Base-by-base conservation (phyloP, 2,797 vertebrate species). In the Podarcis lilfordi region DNA sequence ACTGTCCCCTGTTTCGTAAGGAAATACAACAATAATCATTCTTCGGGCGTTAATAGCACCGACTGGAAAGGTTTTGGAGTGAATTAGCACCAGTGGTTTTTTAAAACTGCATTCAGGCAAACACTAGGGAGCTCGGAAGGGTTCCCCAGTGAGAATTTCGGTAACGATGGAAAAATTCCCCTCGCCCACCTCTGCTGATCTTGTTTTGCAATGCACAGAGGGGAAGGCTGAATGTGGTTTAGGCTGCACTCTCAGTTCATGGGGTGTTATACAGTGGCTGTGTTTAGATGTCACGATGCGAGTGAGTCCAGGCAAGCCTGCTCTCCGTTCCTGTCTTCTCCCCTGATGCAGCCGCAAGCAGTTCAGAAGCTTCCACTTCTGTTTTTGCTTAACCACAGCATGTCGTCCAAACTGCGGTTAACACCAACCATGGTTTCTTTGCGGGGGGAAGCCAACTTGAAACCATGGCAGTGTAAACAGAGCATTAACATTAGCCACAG, bases 1-100 rank as follows among this genome's bases (percentile, higher is more conserved):
- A 15, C 43, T 91, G 84, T 87, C 87, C 84, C 84, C 86, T 82
- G 6, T 89, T 69, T 8, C 37, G n/a, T 21, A 11, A 9, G 59
- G 9, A 15, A 9, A 25, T 8, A 88, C 32, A 35, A 17, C 11
- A 88, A 40, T 82, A 59, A 50, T 27, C 3, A 61, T 4, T 37
- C 40, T 61, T 71, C 68, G 88, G 77, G 50, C 5, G 11, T 8
- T 21, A 32, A 32, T 55, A 29, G 15, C n/a, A 9, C 45, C 29
- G 4, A 7, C 61, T 23, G 61, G 61, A 64, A 64, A 64, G 61
- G 61, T 21, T 25, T 5, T 13, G 11, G 50, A n/a, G 55, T 43
- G 69, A 29, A 69, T 82, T 27, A 11, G 6, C 3, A 25, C 10
- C 4, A 21, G 35, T 43, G 75, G 21, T 79, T 88, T 72, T 72